phyloP scores from a whole-genome alignment of 2,888 invertebrate species.

The Drosophila mettleri region DNA sequence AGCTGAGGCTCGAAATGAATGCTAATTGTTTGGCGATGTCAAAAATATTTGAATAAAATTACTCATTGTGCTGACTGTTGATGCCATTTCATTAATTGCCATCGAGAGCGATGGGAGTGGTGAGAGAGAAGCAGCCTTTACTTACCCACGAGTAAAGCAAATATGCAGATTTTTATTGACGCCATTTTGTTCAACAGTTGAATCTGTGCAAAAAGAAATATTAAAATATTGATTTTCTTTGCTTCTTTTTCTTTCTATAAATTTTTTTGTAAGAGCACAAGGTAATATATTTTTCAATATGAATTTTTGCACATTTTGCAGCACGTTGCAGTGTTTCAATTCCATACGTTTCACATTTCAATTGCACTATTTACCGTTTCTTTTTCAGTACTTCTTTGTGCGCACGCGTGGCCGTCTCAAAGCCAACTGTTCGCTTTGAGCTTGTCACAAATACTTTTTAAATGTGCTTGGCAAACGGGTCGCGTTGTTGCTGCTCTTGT shows the following conservation, averaged over 20 bases:
- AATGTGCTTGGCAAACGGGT: constrained; percentile 46
- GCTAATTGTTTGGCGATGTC: constrained; percentile 54
- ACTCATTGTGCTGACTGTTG: constrained; percentile 21
- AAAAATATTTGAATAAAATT: constrained; percentile 31
- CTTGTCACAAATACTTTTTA: constrained; percentile 48
- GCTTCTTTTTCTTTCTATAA: background rate
- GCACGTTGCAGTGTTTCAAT: constrained; percentile 39
- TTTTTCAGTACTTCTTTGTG: constrained; percentile 40
- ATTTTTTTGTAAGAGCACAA: constrained; percentile 3
- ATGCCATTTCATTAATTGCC: constrained; percentile 56
- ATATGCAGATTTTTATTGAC: constrained; percentile 79
- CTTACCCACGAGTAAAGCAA: constrained; percentile 81
- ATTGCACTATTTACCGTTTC: constrained; percentile 51
- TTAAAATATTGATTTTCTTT: background rate
- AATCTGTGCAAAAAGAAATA: constrained; percentile 55
- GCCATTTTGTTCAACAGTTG: constrained; percentile 72
- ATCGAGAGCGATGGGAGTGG: background rate
- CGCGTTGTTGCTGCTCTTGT: constrained; percentile 17
- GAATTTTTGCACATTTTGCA: constrained; percentile 19
- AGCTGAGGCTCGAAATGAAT: constrained; percentile 42
- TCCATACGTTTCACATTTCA: constrained; percentile 28
- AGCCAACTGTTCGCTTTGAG: constrained; percentile 44
- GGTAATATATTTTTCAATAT: background rate
- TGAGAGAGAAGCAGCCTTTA: constrained; percentile 37
- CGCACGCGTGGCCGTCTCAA: constrained; percentile 70